Evolutionary conservation across 2,888 invertebrate genomes (phyloP), one percentile per base, ranked within the genome.

Genomic region (Odiellus spinosus): DNA sequence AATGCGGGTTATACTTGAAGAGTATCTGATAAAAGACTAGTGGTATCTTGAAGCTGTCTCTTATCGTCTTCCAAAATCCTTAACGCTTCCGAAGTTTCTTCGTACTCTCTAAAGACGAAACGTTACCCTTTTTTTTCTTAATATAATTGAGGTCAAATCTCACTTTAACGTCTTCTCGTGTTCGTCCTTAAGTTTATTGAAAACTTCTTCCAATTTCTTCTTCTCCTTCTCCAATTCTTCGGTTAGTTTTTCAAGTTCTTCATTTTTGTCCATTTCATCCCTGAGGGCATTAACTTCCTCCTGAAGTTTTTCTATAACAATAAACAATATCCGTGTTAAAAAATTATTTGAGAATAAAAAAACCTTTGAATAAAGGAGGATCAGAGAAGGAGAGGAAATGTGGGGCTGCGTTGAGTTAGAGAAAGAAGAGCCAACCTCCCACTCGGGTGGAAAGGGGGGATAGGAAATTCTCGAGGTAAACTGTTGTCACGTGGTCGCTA

Each of bases 201-300:
- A 63, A 40, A 65, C 63, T 15, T 59, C 50, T 47, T 68, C 67
- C 56, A 69, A 55, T 48, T 65, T 67, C 18, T 58, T 57, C 49
- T 66, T 63, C 49, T 69, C 69, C 36, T 62, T 62, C 53, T 67
- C 68, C 42, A 69, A 56, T 54, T 67, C 68, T 18, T 60, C 59
- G 48, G 67, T 67, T 20, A 67, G 49, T 40, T 57, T 60, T 45
- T 63, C 65, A 43, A 69, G 55, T 46, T 67, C 65, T 61, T 65
- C 65, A 18, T 64, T 61, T 51, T 57, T 61, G 32, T 60, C 59
- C 49, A 62, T 63, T 49, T 66, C 64, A 47, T 65, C 64, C 42
- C 63, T 60, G 43, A 65, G 54, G 12, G 64, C 65, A 39, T 55
- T 55, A 3, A 62, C 63, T 53, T 66, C 66, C 34, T 57, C 57